phyloP scores from a whole-genome alignment of 2,888 invertebrate genomes.

The Steinernema hermaphroditum region DNA sequence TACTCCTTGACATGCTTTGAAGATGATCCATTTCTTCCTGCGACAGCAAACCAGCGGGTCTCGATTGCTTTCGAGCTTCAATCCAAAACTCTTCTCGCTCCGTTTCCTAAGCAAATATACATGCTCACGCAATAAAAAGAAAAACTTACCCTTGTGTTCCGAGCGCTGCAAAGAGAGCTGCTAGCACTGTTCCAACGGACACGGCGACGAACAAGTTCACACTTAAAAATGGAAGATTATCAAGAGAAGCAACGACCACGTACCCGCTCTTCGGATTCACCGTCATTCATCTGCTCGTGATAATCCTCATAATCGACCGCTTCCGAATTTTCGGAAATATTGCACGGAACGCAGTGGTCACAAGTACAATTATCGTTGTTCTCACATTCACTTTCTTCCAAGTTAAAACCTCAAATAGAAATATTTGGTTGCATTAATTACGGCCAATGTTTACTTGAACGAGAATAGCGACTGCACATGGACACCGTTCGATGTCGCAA shows the following conservation, averaged over 20 bases:
- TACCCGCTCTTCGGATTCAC: background rate
- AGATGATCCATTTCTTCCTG: constrained; percentile 67
- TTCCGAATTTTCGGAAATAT: background rate
- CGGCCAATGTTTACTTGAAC: constrained; percentile 9
- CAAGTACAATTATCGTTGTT: background rate
- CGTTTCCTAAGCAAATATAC: constrained; percentile 40
- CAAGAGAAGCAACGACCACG: background rate
- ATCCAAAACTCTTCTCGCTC: constrained; percentile 57
- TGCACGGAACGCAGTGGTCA: background rate
- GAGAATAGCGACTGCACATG: constrained; percentile 30
- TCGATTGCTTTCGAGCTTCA: constrained; percentile 51
- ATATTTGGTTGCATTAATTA: background rate
- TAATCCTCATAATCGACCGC: constrained; percentile 1
- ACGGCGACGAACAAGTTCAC: background rate
- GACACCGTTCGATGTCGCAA: constrained; percentile 44
- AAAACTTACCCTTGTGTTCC: constrained; percentile 6
- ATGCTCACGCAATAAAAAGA: constrained; percentile 8
- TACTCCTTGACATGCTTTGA: constrained; percentile 30
- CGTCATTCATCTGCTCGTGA: constrained; percentile 10
- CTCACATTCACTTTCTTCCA: background rate
- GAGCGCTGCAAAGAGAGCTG: constrained; percentile 17
- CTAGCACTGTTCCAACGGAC: constrained; percentile 19
- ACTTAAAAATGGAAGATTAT: background rate
- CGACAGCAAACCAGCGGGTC: constrained; percentile 53
- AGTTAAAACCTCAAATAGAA: too few species aligned